Evolutionary conservation across 2,113 vertebrate species (phyloP).

Genomic region (Aspiorhynchus laticeps): DNA sequence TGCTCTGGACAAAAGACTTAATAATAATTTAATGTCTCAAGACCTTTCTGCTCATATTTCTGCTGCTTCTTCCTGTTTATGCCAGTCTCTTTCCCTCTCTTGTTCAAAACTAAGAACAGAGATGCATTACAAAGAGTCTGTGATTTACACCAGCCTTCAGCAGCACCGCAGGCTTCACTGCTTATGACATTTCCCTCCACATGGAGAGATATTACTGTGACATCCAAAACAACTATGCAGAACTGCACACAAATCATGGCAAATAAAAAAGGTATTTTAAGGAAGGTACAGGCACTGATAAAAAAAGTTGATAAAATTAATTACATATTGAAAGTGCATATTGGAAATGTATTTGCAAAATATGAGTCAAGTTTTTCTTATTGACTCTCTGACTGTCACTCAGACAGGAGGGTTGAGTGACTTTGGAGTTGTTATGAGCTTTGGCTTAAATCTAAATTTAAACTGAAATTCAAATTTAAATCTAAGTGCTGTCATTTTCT

Average conservation of each 20-base stretch:
- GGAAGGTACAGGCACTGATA: background rate
- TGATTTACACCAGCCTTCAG: constrained; percentile 43
- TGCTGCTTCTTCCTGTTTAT: background rate
- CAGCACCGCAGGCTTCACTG: constrained; percentile 23
- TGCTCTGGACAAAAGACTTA: constrained; percentile 11
- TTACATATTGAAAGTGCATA: background rate
- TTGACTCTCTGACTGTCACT: background rate
- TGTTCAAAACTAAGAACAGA: background rate
- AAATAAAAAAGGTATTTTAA: background rate
- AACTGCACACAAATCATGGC: constrained; percentile 38
- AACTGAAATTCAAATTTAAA: background rate
- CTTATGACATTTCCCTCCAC: constrained; percentile 6
- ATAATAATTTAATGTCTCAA: background rate
- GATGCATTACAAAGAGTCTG: constrained; percentile 36
- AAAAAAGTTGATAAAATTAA: background rate
- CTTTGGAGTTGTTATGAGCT: background rate
- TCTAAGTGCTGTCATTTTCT: constrained; percentile 13
- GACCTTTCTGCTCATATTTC: background rate
- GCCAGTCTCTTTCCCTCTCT: background rate
- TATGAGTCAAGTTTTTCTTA: background rate
- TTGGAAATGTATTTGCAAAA: background rate
- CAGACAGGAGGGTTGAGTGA: background rate
- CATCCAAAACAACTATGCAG: constrained; percentile 27
- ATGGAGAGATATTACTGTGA: constrained; percentile 15
- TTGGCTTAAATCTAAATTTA: background rate